phyloP scores from a whole-genome alignment of 2,888 invertebrate genomes.

The Epistrophe grossulariae region DNA sequence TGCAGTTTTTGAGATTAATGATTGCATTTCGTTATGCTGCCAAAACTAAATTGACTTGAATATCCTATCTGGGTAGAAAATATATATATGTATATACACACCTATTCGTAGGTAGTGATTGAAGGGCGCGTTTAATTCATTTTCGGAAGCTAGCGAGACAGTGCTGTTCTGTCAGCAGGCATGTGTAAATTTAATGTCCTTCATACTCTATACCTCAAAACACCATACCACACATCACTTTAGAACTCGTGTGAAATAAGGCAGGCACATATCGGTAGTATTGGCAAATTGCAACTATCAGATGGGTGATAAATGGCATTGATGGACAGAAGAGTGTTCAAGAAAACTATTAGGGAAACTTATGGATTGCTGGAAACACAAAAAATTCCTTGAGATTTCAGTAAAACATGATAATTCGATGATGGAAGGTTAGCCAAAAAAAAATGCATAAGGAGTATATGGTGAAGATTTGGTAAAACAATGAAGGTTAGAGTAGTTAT shows the following conservation, averaged over 20 bases:
- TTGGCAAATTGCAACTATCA: slow-evolving; percentile 53
- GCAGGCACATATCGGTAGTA: slow-evolving; percentile 47
- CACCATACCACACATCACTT: neutral
- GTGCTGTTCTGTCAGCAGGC: neutral
- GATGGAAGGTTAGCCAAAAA: too few relatives aligned
- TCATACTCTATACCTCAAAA: neutral
- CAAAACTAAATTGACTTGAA: slow-evolving; percentile 73
- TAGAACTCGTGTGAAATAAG: slow-evolving; percentile 52
- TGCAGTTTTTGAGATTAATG: slow-evolving; percentile 74
- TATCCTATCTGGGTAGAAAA: slow-evolving; percentile 55
- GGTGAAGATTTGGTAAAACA: too few relatives aligned
- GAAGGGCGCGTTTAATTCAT: slow-evolving; percentile 60
- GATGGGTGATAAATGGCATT: slow-evolving; percentile 15
- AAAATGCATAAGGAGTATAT: too few relatives aligned
- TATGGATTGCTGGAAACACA: neutral
- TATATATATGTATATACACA: neutral
- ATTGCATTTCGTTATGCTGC: slow-evolving; percentile 72
- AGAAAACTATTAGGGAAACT: neutral
- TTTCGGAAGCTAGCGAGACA: slow-evolving; percentile 42
- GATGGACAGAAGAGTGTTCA: slow-evolving; percentile 16
- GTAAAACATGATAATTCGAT: too few relatives aligned
- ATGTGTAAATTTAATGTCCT: slow-evolving; percentile 8
- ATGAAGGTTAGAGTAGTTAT: too few relatives aligned
- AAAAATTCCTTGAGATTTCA: too few relatives aligned
- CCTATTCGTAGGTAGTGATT: neutral